Evolutionary conservation across 2,797 vertebrate genomes (phyloP).

Genomic region (Pseudochirops cupreus): DNA sequence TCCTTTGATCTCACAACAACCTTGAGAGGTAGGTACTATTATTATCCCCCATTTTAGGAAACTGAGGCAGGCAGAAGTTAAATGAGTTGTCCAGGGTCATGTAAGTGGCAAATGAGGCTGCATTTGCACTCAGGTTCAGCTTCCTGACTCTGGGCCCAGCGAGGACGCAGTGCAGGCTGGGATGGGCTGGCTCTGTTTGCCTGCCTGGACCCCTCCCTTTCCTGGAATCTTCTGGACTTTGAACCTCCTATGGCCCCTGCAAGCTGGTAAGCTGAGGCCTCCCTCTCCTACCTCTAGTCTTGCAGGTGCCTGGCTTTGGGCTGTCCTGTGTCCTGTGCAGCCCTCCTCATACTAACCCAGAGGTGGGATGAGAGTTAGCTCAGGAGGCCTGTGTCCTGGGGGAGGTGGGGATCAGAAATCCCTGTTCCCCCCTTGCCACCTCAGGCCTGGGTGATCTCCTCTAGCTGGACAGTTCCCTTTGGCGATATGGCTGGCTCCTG

Average conservation of each 20-base stretch:
- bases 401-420: background rate
- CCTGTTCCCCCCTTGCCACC: background rate
- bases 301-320: background rate
- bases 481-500: background rate
- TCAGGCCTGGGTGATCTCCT: background rate
- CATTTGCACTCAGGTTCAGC: background rate
- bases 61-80: background rate
- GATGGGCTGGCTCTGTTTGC: background rate
- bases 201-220: background rate
- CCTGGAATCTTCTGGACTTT: background rate
- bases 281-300: background rate
- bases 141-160: background rate
- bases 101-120: background rate
- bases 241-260: background rate
- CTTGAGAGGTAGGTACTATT: background rate
- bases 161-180: too few relatives aligned
- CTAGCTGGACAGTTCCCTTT: background rate
- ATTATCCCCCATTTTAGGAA: background rate
- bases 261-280: background rate
- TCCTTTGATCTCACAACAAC: background rate
- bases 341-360: background rate
- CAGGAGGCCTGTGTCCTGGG: background rate
- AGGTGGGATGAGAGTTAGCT: background rate
- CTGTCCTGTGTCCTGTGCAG: background rate
- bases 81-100: background rate